Percentiles rank a stretch among this genome's conserved stretches.
These are phyloP conservation scores for Aurelia sp. DNA, from an alignment of 30 jellyfish, hydroid and myxozoan species.

Conservation along the genomic window DNA sequence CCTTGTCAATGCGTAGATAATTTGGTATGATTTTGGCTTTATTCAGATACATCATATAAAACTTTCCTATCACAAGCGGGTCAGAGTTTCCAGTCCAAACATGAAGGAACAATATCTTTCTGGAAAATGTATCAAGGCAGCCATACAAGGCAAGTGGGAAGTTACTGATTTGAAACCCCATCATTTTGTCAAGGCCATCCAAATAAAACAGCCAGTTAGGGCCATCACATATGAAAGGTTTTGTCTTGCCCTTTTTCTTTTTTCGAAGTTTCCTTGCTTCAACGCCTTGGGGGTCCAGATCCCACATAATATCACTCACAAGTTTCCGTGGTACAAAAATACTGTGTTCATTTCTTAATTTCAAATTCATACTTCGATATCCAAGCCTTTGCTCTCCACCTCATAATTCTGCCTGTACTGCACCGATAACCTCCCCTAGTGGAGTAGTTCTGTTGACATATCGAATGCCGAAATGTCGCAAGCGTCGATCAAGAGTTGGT, in stretches of 20 bases:
- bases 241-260: constrained; percentile 31
- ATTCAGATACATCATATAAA: constrained; percentile 11
- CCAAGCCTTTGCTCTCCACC: too few relatives aligned
- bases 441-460: constrained; percentile 52
- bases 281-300: constrained; percentile 21
- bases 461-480: constrained; percentile 28
- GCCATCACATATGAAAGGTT: constrained; percentile 25
- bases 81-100: constrained; percentile 37
- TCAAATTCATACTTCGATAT: constrained; percentile 10
- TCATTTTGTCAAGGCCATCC: constrained; percentile 62
- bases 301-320: constrained; percentile 5
- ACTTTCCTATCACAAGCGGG: constrained; percentile 49
- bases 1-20: constrained; percentile 49
- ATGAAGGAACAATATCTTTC: constrained; percentile 30
- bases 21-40: constrained; percentile 42
- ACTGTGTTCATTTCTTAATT: constrained; percentile 8
- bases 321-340: constrained; percentile 31
- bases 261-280: constrained; percentile 26
- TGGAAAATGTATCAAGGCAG: constrained; percentile 52
- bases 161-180: constrained; percentile 60
- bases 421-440: constrained; percentile 23
- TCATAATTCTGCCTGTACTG: constrained; percentile 19
- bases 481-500: constrained; percentile 66
- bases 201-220: constrained; percentile 39
- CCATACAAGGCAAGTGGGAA: constrained; percentile 69